Conservation (phyloP, 2,113 vertebrate genomes). For the Paramisgurnus dabryanus region DNA sequence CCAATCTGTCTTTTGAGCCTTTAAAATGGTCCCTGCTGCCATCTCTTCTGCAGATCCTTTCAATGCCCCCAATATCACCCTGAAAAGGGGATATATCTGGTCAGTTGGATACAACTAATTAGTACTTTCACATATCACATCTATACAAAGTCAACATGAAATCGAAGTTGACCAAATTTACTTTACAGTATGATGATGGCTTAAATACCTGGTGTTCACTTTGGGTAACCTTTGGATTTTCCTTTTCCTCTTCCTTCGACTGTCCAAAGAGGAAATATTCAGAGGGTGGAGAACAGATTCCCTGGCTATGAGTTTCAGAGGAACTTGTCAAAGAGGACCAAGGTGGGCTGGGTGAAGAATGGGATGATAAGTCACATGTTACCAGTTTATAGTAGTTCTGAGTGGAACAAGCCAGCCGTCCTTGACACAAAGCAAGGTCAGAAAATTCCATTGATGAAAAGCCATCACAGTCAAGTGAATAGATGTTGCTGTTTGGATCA, state of each 20-base stretch:
- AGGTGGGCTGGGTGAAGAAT: conserved; percentile 87
- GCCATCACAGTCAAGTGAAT: conserved; percentile 76
- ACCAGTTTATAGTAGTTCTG: conserved; percentile 98
- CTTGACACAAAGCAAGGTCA: conserved; percentile 86
- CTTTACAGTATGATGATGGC: neutral
- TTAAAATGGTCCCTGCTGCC: neutral
- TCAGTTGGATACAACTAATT: neutral
- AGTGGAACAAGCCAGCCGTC: conserved; percentile 83
- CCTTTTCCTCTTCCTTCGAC: conserved; percentile 56
- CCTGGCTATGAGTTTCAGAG: conserved; percentile 80
- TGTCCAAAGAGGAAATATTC: conserved; percentile 81
- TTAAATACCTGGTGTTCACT: conserved; percentile 26
- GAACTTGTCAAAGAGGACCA: conserved; percentile 87
- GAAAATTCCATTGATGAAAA: conserved; percentile 73
- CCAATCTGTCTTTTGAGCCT: conserved; percentile 42
- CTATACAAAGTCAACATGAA: no score
- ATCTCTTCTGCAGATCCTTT: conserved; percentile 41
- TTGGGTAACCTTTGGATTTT: conserved; percentile 34
- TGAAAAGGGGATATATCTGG: neutral
- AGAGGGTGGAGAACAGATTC: conserved; percentile 75
- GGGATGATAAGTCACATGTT: conserved; percentile 90
- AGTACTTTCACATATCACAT: no score
- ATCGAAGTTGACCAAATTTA: neutral
- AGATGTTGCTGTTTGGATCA: conserved; percentile 92
- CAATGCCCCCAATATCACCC: conserved; percentile 17